A percentile compares a stretch with the other conserved stretches of the same genome.
Evolutionary conservation across 2,888 invertebrate species (phyloP).

Genomic region (Cinara cedri): DNA sequence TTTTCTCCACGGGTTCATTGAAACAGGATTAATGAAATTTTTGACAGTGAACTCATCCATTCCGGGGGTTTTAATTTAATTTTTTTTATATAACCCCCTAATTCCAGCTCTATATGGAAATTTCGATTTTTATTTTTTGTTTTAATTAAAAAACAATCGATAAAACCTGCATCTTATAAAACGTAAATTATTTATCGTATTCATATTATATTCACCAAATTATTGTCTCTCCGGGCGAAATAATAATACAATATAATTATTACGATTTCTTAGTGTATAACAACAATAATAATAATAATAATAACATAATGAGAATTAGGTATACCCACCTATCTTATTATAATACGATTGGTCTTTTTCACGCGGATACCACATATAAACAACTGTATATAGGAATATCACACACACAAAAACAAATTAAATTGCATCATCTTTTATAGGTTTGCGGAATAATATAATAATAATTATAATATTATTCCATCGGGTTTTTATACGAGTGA

Average conservation of each 20-base stretch:
- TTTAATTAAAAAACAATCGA: no score
- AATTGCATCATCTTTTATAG: constrained; percentile 28
- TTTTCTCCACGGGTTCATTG: no score
- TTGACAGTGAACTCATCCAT: no score
- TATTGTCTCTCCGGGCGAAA: not conserved
- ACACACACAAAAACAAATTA: constrained; percentile 11
- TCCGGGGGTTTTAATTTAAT: no score
- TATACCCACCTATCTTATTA: no score
- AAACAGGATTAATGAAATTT: no score
- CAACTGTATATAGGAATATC: not conserved
- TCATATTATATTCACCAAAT: not conserved
- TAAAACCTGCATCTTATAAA: constrained; percentile 10
- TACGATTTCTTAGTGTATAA: constrained; percentile 26
- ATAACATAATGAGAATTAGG: constrained; percentile 32
- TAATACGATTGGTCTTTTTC: constrained; percentile 35
- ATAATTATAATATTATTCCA: no score
- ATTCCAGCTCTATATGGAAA: no score
- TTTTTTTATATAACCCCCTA: no score
- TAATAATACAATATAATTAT: not conserved
- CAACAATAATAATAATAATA: no score
- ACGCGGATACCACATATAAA: constrained; percentile 25
- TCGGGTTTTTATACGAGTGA: constrained; percentile 5
- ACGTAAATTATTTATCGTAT: not conserved
- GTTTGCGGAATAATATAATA: not conserved
- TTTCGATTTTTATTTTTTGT: no score